Base-by-base conservation (phyloP, 2,888 invertebrate genomes). In the Drosophila barbarae region DNA sequence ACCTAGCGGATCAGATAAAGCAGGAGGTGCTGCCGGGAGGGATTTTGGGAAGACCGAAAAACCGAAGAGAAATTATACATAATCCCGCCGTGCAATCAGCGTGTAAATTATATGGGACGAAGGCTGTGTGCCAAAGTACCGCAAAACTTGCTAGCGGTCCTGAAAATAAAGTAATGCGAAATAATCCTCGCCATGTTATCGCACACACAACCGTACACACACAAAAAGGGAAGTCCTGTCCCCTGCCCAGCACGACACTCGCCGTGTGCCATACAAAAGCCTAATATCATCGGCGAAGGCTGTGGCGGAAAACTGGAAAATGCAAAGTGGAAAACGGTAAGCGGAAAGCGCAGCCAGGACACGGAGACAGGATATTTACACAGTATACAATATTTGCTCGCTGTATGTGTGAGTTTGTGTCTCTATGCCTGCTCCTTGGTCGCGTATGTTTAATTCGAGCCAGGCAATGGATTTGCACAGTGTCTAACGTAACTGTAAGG, bases 141-240 rank as follows among this genome's bases (percentile, higher is more conserved):
- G 78, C 81, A 83, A 74, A 80, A 80, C 79, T 79, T 83, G 78
- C 84, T 69, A 81, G 84, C 79, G 84, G 68, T 81, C 81, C 76
- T 73, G 76, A 84, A 84, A 80, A 84, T 80, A 80, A 84, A 80
- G 78, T 80, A 80, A 84, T 81, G 84, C 84, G 78, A 84, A 84
- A 80, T 84, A 84, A 81, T 81, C 81, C 81, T 84, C 79, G 82
- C 77, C 75, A 72, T 84, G 84, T 84, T 81, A 81, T 81, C 81
- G 79, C 72, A 79, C 74, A 81, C 74, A 77, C 67, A 76, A 59
- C 63, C 65, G 66, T 51, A 67, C 53, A 69, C 50, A 26, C 26
- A 26, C 26, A 26, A 26, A 49, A 21, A 26, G 26, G 57, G 46
- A 60, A 28, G 46, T 28, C 47, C 59, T 61, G 23, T 21, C 57